A percentile compares a stretch with the other conserved stretches of the same genome.
Evolutionary conservation across 2,113 vertebrate species (phyloP).

Genomic region (Chionis minor): DNA sequence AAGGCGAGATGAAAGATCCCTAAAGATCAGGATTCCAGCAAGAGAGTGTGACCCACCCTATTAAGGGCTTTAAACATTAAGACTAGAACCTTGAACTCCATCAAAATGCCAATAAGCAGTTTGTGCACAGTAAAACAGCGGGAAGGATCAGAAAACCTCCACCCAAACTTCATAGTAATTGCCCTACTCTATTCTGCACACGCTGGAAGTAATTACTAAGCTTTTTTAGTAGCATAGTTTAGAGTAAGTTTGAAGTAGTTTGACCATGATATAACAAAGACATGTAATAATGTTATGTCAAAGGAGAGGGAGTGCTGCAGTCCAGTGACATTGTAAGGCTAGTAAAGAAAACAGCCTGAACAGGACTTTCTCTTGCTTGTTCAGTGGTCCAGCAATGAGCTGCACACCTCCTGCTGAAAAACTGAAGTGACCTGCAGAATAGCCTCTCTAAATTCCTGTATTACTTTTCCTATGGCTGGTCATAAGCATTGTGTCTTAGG

Average conservation of each 20-base stretch:
- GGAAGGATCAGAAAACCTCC: not conserved
- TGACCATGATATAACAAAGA: not conserved
- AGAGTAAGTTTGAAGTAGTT: not conserved
- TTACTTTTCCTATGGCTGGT: not conserved
- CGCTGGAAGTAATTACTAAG: not conserved
- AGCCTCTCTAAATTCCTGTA: not conserved
- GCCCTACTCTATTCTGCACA: not conserved
- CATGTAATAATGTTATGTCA: not conserved
- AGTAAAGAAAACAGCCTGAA: not conserved
- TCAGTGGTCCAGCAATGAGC: not conserved
- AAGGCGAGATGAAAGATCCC: slow-evolving; percentile 30
- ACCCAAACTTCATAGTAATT: not conserved
- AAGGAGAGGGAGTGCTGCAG: not conserved
- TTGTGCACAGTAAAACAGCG: not conserved
- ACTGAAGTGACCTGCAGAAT: accelerated
- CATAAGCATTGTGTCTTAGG: not conserved
- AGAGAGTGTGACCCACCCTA: slow-evolving; percentile 19
- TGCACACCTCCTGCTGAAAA: not conserved
- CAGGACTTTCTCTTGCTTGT: not conserved
- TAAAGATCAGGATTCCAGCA: slow-evolving; percentile 43
- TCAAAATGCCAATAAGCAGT: slow-evolving; percentile 34
- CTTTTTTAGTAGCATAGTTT: not conserved
- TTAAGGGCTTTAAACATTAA: slow-evolving; percentile 33
- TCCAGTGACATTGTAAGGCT: not conserved
- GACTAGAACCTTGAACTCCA: slow-evolving; percentile 16